These are phyloP conservation scores for Tenrec ecaudatus DNA, from an alignment of 2,113 vertebrate species.

Conservation along the genomic window DNA sequence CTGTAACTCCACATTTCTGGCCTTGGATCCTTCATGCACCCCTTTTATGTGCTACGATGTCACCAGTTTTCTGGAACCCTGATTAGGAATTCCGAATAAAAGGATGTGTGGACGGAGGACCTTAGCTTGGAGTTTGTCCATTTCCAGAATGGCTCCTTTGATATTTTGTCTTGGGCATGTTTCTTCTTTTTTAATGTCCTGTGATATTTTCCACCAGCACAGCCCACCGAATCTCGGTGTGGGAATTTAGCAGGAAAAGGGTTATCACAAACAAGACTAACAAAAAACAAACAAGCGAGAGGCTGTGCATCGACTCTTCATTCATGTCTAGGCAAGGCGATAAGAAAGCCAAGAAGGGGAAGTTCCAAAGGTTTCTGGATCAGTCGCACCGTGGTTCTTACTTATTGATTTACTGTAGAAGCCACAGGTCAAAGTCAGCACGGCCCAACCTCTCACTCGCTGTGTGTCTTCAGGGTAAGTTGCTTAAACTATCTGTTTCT, in stretches of 20 bases:
- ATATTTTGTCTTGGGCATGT: not conserved
- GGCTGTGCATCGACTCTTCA: not conserved
- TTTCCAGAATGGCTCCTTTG: slow-evolving; percentile 14
- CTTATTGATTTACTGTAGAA: not conserved
- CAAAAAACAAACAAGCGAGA: too few species aligned
- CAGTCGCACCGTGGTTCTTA: not conserved
- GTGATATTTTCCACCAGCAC: not conserved
- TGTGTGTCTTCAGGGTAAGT: not conserved
- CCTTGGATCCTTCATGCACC: not conserved
- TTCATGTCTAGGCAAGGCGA: not conserved
- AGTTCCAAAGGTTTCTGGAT: not conserved
- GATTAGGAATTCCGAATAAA: not conserved
- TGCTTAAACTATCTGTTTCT: not conserved
- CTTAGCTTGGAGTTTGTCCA: not conserved
- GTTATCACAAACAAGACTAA: slow-evolving; percentile 13
- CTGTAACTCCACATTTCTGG: not conserved
- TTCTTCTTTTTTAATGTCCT: not conserved
- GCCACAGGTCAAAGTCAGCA: not conserved
- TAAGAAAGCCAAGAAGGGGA: not conserved
- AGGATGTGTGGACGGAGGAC: not conserved
- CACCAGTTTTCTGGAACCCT: not conserved
- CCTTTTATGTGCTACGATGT: not conserved
- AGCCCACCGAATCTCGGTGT: not conserved
- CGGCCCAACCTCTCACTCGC: not conserved
- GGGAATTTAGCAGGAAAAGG: not conserved